Percentiles rank a stretch among this genome's conserved stretches.
These are phyloP conservation scores for Neoarius graeffei DNA, from an alignment of 2,113 vertebrate species.

Conservation along the genomic window DNA sequence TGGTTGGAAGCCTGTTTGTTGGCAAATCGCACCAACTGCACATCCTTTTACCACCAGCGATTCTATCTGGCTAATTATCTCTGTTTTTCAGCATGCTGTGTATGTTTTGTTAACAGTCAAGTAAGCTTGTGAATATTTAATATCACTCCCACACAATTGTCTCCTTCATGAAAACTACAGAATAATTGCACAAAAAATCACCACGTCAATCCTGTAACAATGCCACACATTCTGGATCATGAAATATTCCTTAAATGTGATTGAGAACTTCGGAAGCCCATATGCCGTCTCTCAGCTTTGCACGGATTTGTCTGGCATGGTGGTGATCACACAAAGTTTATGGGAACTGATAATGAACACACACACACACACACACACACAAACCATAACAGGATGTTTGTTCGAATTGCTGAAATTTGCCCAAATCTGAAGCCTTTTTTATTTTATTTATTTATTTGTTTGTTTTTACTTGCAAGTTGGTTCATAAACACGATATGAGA, in stretches of 20 bases:
- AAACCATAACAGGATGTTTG: neutral
- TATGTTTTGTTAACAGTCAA: conserved; percentile 43
- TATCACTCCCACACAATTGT: conserved; percentile 28
- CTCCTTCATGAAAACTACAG: neutral
- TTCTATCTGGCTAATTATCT: conserved; percentile 38
- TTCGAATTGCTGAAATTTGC: neutral
- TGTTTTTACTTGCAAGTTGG: neutral
- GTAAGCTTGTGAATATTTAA: conserved; percentile 43
- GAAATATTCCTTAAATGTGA: neutral
- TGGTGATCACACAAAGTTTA: conserved; percentile 9
- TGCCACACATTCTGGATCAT: neutral
- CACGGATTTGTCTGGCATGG: conserved; percentile 2
- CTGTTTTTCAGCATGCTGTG: conserved; percentile 26
- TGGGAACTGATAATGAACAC: neutral
- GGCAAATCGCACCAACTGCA: conserved; percentile 14
- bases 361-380: neutral
- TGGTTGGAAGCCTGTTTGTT: conserved; percentile 16
- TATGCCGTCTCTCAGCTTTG: conserved; percentile 19
- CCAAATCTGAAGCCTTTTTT: neutral
- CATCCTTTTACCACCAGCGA: conserved; percentile 21
- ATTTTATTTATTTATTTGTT: neutral
- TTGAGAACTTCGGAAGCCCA: conserved; percentile 3
- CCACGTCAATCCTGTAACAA: conserved; percentile 11
- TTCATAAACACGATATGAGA: neutral
- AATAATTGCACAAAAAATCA: conserved; percentile 23